phyloP scores from a whole-genome alignment of 2,797 vertebrate genomes.

The Ceyx erithaca region DNA sequence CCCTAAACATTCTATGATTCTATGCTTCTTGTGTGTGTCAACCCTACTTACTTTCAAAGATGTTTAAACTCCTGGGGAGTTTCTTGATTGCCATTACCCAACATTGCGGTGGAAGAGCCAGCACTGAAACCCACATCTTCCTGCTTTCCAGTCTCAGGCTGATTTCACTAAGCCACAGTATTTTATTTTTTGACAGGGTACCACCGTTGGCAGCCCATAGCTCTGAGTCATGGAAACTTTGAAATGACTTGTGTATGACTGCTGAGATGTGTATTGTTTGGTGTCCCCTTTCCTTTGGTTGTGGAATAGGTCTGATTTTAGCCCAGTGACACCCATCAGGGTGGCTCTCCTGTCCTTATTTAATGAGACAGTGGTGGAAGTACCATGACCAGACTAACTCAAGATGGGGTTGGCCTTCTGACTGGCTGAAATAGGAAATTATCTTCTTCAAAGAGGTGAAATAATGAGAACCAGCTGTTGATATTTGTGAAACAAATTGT shows the following conservation, averaged over 20 bases:
- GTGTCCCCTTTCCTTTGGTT: neutral
- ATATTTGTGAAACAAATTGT: neutral
- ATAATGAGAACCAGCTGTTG: conserved; percentile 2
- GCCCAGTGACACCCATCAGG: neutral
- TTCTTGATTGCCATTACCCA: fast-evolving
- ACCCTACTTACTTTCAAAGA: fast-evolving
- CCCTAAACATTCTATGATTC: too few relatives aligned
- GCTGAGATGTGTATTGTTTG: fast-evolving
- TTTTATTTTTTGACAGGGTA: neutral
- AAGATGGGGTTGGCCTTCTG: neutral
- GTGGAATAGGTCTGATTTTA: neutral
- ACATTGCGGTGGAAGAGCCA: neutral
- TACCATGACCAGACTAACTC: neutral
- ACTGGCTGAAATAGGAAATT: neutral
- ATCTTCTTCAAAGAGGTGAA: conserved; percentile 15
- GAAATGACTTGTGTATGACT: neutral
- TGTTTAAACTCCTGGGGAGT: neutral
- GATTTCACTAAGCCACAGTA: neutral
- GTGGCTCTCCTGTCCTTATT: neutral
- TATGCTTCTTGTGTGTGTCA: neutral
- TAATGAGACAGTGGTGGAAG: neutral
- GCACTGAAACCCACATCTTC: neutral
- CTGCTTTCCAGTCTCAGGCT: neutral
- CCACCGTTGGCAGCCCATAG: fast-evolving
- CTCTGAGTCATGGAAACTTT: neutral